Percentiles rank a stretch among this genome's conserved stretches.
These are phyloP conservation scores for Ispidina lecontei DNA, from an alignment of 2,797 vertebrate species.

Conservation along the genomic window DNA sequence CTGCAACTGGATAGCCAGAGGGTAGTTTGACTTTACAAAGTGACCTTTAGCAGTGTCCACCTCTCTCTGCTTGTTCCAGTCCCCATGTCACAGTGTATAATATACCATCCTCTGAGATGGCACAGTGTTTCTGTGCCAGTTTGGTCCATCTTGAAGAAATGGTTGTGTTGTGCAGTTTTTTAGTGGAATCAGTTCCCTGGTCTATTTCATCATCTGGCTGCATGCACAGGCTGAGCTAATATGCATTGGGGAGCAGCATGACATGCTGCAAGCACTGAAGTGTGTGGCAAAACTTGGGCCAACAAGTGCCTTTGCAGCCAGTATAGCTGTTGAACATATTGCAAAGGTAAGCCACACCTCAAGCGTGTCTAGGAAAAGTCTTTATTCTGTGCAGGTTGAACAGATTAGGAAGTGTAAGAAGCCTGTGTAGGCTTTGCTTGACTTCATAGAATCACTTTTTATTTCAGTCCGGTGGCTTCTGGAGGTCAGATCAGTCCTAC, in stretches of 20 bases:
- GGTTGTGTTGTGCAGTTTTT: neutral
- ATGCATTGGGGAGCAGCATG: neutral
- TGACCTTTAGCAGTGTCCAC: neutral
- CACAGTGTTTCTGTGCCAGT: neutral
- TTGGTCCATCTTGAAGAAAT: neutral
- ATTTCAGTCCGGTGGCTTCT: neutral
- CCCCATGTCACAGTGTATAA: neutral
- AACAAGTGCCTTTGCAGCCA: neutral
- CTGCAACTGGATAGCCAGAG: neutral
- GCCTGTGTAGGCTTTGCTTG: neutral
- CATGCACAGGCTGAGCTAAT: neutral
- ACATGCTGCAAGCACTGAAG: neutral
- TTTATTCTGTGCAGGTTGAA: neutral
- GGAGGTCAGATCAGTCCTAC: neutral
- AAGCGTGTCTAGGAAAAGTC: neutral
- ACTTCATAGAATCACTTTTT: neutral
- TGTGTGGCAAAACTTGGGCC: neutral
- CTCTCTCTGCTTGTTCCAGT: neutral
- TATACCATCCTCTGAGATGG: neutral
- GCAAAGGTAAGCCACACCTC: neutral
- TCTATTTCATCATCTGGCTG: neutral
- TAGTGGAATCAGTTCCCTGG: neutral
- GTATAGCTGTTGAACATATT: neutral
- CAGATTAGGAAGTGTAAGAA: neutral
- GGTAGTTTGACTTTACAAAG: neutral